A percentile compares a stretch with the other conserved stretches of the same genome.
Conservation (phyloP, 53 echinoderm and acorn worm genomes). For the Holothuria leucospilota region DNA sequence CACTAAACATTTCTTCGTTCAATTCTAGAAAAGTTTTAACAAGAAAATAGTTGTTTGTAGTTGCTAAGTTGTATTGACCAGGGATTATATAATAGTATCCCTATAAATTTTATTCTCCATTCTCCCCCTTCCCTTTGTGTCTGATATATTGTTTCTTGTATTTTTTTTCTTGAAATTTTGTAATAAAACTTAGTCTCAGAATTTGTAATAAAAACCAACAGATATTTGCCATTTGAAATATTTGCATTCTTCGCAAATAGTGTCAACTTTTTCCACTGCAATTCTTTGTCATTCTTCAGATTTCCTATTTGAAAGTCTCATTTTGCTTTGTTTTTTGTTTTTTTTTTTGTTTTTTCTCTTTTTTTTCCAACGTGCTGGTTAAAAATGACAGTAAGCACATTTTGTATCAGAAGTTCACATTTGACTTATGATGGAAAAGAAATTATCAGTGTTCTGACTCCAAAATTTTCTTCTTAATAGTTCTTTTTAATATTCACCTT, state of each 20-base stretch:
- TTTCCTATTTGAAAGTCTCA: conserved; percentile 12
- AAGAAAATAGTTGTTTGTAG: too few relatives aligned
- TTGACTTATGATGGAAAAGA: conserved; percentile 24
- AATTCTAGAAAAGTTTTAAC: too few relatives aligned
- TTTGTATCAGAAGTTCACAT: conserved; percentile 34
- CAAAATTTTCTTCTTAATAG: conserved; percentile 33
- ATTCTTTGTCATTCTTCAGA: conserved; percentile 15
- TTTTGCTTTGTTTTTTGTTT: neutral
- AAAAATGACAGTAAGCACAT: conserved; percentile 24
- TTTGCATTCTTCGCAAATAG: conserved; percentile 24
- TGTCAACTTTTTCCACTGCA: neutral
- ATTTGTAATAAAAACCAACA: conserved; percentile 28
- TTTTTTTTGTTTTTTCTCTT: neutral
- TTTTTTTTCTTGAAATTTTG: conserved; percentile 27
- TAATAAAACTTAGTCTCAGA: neutral
- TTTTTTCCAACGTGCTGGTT: conserved; percentile 37
- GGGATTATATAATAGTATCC: too few relatives aligned
- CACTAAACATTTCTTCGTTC: too few relatives aligned
- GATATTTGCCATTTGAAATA: conserved; percentile 28
- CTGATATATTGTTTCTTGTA: neutral
- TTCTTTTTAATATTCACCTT: conserved; percentile 37
- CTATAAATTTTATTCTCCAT: neutral
- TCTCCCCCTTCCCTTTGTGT: conserved; percentile 15
- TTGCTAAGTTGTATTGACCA: too few relatives aligned
- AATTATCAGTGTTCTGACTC: conserved; percentile 21